These are phyloP conservation scores for Melanotaenia parkinsoni DNA, from an alignment of 2,797 vertebrate genomes.

Conservation along the genomic window DNA sequence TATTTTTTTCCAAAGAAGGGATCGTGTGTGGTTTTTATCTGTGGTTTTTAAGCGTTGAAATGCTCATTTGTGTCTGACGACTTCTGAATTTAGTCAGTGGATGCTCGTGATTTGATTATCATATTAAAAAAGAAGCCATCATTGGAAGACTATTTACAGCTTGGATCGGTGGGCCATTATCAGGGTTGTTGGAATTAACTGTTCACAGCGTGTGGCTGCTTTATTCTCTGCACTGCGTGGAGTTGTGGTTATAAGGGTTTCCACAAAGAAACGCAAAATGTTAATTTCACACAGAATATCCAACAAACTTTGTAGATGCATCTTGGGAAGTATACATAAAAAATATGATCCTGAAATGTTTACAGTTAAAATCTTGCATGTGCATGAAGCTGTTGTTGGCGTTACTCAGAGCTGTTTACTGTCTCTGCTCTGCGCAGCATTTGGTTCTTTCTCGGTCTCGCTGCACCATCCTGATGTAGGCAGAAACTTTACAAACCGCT, in stretches of 20 bases:
- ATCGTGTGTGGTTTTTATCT: no score
- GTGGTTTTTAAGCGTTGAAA: no score
- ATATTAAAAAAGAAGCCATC: no score
- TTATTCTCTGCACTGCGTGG: no score
- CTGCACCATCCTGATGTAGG: conserved; percentile 30
- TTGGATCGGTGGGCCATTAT: no score
- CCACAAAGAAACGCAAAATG: no score
- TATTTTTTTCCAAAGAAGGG: neutral
- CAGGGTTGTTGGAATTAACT: no score
- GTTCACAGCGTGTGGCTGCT: no score
- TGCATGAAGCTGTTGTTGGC: neutral
- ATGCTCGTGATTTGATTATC: neutral
- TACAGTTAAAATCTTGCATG: neutral
- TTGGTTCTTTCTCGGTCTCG: neutral
- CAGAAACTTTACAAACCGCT: conserved; percentile 43
- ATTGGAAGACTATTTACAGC: no score
- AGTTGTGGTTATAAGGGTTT: no score
- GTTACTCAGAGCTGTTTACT: neutral
- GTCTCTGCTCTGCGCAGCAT: conserved; percentile 16
- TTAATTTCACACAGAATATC: no score
- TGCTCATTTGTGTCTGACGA: neutral
- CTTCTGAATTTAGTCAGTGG: conserved; percentile 2
- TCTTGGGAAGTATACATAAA: neutral
- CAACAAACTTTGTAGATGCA: no score
- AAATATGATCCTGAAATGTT: neutral